phyloP scores from a whole-genome alignment of 2,888 invertebrate species.

The Gymnocheta viridis region DNA sequence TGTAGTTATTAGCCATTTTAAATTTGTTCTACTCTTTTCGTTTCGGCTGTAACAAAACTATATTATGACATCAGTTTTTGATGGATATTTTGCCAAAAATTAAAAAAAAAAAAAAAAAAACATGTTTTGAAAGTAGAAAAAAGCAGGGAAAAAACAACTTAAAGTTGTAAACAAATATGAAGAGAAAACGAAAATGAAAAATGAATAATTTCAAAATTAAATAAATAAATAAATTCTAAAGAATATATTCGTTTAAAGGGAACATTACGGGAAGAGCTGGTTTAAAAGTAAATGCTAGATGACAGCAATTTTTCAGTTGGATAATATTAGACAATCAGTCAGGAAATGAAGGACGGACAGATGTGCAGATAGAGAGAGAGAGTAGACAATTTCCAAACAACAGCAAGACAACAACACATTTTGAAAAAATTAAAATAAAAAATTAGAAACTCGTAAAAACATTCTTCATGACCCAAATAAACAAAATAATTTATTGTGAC shows the following conservation, averaged over 20 bases:
- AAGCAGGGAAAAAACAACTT: slow-evolving; percentile 64
- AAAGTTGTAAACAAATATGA: slow-evolving; percentile 80
- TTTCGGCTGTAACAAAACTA: slow-evolving; percentile 15
- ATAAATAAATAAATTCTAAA: slow-evolving; percentile 17
- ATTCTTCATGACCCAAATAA: slow-evolving; percentile 45
- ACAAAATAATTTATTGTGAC: slow-evolving; percentile 36
- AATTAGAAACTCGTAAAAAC: neutral
- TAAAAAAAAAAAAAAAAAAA: slow-evolving; percentile 41
- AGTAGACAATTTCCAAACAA: neutral
- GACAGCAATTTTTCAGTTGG: neutral
- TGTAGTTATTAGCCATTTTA: slow-evolving; percentile 6
- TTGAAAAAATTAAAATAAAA: neutral
- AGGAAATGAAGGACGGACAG: neutral
- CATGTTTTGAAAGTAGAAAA: slow-evolving; percentile 63
- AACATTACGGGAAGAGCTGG: neutral
- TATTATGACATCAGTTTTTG: slow-evolving; percentile 46
- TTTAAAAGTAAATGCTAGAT: neutral
- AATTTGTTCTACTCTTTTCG: neutral
- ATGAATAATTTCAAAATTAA: slow-evolving; percentile 2
- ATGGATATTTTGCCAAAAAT: slow-evolving; percentile 4
- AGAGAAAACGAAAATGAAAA: slow-evolving; percentile 77
- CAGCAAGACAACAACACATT: neutral
- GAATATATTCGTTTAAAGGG: neutral
- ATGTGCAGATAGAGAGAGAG: too few relatives aligned
- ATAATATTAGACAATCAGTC: neutral